Evolutionary conservation across 2,888 invertebrate species (phyloP), one percentile per base, ranked within the genome.

Genomic region (Bombylius discolor): DNA sequence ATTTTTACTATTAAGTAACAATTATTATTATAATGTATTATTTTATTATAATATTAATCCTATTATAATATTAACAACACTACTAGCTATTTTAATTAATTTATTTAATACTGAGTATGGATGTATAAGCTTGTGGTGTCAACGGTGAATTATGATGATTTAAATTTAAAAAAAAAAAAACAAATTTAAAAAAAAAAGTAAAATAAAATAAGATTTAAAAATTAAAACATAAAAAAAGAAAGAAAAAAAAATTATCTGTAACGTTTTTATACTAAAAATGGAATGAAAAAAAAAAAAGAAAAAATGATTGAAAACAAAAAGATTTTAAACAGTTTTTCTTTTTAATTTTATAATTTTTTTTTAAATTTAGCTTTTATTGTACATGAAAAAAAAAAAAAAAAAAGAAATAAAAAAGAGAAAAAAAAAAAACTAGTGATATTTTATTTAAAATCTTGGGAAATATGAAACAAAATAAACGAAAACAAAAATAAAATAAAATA

Each of bases 71-170:
- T 62, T 62, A 60, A 62, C 61, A 60, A 61, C 59, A 61, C 59
- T 63, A 59, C 60, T 63, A 63, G 63, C 62, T 63, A 62, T 58
- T 60, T 60, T 63, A 61, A 60, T 58, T 59, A 63, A 63, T 59
- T 61, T 61, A 61, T 61, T 63, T 61, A 53, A 47, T 49, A 42
- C 52, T 51, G 48, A 57, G 52, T 57, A 54, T 49, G 55, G 45
- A 53, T 51, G 47, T 56, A 51, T 53, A 56, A 57, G 55, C 50
- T 59, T 51, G 57, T 59, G 60, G 57, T 60, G 58, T 55, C 60
- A 60, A 55, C 60, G 60, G 58, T 60, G 60, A 60, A 59, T 53
- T 51, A 33, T 47, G 47, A 47, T 60, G 53, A 57, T 59, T 57
- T 48, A 55, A 46, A 58, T 54, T 50, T 58, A 51, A 49, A 51